Base-by-base conservation (phyloP, 2,888 invertebrate species). In the Odontocerum albicorne region DNA sequence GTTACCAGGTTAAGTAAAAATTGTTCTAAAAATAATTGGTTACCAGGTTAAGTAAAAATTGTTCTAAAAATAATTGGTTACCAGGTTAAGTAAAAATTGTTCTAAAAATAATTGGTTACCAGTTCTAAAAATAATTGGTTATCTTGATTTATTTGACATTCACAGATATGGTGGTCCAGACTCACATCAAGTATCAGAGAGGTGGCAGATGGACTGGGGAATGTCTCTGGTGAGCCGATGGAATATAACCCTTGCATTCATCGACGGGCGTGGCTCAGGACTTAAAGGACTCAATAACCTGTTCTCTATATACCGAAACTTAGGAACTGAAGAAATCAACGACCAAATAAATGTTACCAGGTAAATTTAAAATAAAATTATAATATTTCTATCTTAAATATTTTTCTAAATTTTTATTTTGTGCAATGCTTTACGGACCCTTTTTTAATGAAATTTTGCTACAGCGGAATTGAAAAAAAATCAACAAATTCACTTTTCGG, bases 221-320 rank as follows among this genome's bases (percentile, higher is more conserved):
- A 87, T 89, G 32, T 95, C 93, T 64, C 77, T 97, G 42, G 86
- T 90, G 13, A 87, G 89, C 13, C 87, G 90, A 57, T 88, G 87
- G 70, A 88, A 88, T 63, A 85, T 94, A 61, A 90, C 96, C 55
- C 88, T 94, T 63, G 94, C 90, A 0, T 83, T 85, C 62, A 94
- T 97, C 57, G 97, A 98, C 75, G 92, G 90, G 1, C 79, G 96
- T 50, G 97, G 97, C 4, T 88, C 93, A 0, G 93, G 92, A 0
- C 77, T 90, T 44, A 85, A 90, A 63, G 96, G 97, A 19, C 89
- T 93, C 63, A 81, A 82, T 45, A 85, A 91, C 66, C 75, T 92
- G 66, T 93, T 94, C 69, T 79, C 92, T 3, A 77, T 92, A 35
- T 95, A 96, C 70, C 80, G 89, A 50, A 81, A 82, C 40, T 78